Conservation (phyloP, 2,797 vertebrate species). For the Sebastes dallii region DNA sequence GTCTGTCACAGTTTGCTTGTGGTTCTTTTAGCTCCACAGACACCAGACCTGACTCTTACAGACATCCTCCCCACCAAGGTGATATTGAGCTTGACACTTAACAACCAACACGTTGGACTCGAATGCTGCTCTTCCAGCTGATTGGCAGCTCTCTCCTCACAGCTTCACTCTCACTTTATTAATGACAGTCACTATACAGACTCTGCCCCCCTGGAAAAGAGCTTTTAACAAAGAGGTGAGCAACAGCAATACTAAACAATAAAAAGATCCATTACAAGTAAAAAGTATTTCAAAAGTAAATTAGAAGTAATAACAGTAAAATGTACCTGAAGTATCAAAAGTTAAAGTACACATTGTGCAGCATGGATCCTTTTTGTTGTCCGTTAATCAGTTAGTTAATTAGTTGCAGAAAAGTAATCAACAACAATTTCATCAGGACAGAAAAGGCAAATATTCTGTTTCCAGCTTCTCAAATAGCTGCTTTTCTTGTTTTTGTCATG, state of each 20-base stretch:
- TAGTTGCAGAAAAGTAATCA: background rate
- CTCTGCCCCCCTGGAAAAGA: background rate
- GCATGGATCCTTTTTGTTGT: background rate
- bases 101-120: background rate
- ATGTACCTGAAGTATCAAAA: background rate
- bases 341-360: background rate
- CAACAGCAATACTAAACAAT: no score
- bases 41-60: background rate
- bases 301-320: background rate
- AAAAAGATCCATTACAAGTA: background rate
- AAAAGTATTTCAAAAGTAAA: background rate
- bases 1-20: background rate
- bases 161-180: conserved; percentile 5
- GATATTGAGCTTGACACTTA: background rate
- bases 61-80: background rate
- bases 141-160: background rate
- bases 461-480: background rate
- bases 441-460: background rate
- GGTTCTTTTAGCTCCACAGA: background rate
- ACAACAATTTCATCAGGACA: background rate
- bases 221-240: no score
- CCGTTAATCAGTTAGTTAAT: background rate
- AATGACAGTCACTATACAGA: background rate
- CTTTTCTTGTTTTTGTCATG: background rate
- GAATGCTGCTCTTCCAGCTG: background rate